Evolutionary conservation across 2,113 vertebrate genomes (phyloP).

Genomic region (Patagioenas fasciata): DNA sequence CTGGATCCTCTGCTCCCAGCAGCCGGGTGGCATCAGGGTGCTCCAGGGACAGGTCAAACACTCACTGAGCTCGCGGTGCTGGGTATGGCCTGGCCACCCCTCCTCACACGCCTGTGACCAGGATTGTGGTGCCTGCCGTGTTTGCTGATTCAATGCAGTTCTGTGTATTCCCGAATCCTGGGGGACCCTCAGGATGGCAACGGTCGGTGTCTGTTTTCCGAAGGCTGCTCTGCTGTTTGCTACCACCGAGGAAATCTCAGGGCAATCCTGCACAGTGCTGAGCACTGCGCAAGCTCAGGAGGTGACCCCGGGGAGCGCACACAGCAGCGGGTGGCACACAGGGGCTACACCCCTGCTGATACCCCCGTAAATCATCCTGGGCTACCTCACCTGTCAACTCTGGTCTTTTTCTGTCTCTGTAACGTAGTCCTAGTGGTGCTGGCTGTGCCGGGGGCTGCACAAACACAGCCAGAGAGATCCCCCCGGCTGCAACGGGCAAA

Average conservation of each 20-base stretch:
- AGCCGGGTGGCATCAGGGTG: background rate
- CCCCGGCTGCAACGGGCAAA: background rate
- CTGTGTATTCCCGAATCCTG: background rate
- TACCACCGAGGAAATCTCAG: background rate
- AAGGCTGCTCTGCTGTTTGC: background rate
- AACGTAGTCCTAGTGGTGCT: background rate
- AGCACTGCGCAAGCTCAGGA: background rate
- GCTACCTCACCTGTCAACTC: background rate
- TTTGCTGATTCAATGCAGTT: background rate
- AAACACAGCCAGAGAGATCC: background rate
- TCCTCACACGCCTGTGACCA: accelerated
- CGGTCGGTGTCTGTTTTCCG: accelerated
- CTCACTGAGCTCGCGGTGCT: background rate
- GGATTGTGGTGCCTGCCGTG: background rate
- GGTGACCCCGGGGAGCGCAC: background rate
- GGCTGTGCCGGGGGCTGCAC: background rate
- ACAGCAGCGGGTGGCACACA: accelerated
- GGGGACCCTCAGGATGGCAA: background rate
- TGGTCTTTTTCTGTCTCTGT: background rate
- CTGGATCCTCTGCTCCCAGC: background rate
- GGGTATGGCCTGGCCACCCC: accelerated
- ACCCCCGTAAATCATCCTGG: accelerated
- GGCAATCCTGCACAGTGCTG: background rate
- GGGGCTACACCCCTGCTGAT: background rate
- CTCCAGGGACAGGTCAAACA: background rate